Conservation (phyloP, 2,113 vertebrate species). For the Hystrix cristata region DNA sequence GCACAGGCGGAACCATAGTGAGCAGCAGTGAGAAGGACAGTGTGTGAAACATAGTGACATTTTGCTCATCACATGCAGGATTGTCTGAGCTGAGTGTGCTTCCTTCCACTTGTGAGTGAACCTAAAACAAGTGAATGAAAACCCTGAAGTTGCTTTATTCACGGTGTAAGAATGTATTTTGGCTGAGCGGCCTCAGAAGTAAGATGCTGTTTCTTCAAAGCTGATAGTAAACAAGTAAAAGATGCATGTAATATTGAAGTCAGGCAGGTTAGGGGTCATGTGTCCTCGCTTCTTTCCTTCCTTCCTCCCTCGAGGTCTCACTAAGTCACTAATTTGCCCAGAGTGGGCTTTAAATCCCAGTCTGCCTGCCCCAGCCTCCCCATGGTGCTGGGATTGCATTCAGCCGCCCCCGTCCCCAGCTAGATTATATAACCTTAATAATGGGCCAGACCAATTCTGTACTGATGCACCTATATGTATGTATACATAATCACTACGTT, state of each 20-base stretch:
- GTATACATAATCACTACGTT: not conserved
- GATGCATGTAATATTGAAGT: conserved; percentile 58
- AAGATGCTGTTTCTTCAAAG: not conserved
- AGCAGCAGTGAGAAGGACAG: conserved; percentile 56
- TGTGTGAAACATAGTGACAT: conserved; percentile 35
- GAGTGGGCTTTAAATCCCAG: not conserved
- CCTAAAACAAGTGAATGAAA: conserved; percentile 71
- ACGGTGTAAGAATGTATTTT: conserved; percentile 34
- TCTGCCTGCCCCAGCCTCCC: not conserved
- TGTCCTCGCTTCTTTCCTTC: not conserved
- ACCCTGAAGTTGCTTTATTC: not conserved
- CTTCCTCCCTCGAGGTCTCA: not conserved
- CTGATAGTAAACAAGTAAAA: conserved; percentile 62
- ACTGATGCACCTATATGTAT: not conserved
- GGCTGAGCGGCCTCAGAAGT: conserved; percentile 36
- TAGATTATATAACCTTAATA: conserved; percentile 10
- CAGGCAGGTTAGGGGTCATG: not conserved
- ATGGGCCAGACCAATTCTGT: not conserved
- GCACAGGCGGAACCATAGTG: conserved; percentile 54
- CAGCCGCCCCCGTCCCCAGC: not conserved
- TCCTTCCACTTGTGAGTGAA: conserved; percentile 72
- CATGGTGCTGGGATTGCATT: not conserved
- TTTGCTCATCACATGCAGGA: conserved; percentile 61
- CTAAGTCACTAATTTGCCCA: not conserved
- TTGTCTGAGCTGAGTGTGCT: conserved; percentile 50